phyloP scores from a whole-genome alignment of 2,797 vertebrate species.

The Sparus aurata region DNA sequence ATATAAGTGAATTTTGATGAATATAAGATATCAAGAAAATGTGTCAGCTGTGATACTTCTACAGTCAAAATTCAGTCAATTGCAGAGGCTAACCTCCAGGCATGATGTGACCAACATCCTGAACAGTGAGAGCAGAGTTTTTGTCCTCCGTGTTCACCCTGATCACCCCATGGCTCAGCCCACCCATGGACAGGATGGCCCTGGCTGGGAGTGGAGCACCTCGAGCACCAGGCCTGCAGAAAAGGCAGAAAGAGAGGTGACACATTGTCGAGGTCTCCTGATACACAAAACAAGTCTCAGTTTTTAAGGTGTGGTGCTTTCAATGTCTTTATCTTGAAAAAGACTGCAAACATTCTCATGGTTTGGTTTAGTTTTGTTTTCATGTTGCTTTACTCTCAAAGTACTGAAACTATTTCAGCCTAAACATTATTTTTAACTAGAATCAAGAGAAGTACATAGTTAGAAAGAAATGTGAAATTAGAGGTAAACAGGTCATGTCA shows the following conservation, averaged over 20 bases:
- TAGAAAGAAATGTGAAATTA: not conserved
- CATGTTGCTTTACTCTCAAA: not conserved
- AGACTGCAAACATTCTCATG: not conserved
- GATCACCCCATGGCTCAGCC: conserved; percentile 96
- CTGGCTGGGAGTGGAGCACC: conserved; percentile 95
- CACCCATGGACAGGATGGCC: conserved; percentile 97
- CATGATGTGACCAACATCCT: conserved; percentile 98
- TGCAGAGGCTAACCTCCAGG: conserved; percentile 90
- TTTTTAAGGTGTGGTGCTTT: not conserved
- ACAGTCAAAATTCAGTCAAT: not conserved
- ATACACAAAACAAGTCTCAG: not conserved
- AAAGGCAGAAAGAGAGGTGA: not conserved
- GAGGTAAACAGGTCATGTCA: not conserved
- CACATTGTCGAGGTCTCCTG: not conserved
- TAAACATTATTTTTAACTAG: not conserved
- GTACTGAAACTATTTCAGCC: not conserved
- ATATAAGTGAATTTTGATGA: not conserved
- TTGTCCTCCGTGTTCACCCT: conserved; percentile 99
- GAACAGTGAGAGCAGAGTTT: conserved; percentile 97
- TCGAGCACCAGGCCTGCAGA: conserved; percentile 90
- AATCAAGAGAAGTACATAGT: not conserved
- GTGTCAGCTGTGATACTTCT: conserved; percentile 8
- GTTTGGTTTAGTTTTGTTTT: not conserved
- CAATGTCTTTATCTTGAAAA: conserved; percentile 1
- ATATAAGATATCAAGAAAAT: not conserved